Evolutionary conservation across 2,888 invertebrate species (phyloP).

Genomic region (Cerastis leucographa): DNA sequence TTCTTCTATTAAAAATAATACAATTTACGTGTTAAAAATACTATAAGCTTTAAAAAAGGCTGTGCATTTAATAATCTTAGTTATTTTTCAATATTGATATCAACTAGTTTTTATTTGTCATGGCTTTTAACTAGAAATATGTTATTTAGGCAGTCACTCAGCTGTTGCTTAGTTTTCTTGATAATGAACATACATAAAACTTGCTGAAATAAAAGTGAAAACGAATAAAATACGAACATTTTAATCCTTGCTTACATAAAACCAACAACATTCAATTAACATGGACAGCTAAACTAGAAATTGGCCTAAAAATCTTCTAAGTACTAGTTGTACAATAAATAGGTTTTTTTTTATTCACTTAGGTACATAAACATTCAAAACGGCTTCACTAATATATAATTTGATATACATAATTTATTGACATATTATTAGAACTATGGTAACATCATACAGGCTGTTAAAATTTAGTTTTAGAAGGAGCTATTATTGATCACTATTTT

Average conservation of each 20-base stretch:
- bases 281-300: constrained; percentile 50
- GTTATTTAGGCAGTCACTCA: neutral
- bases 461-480: constrained; percentile 29
- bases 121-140: neutral
- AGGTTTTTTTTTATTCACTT: constrained; percentile 40
- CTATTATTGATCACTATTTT: neutral
- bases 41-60: neutral
- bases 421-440: constrained; percentile 51
- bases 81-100: neutral
- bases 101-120: constrained; percentile 3
- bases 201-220: neutral
- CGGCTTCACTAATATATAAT: constrained; percentile 21
- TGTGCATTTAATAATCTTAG: neutral
- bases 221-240: neutral
- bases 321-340: constrained; percentile 62
- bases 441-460: constrained; percentile 47
- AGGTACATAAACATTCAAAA: constrained; percentile 51
- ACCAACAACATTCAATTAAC: constrained; percentile 32
- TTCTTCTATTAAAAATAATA: neutral
- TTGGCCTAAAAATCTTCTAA: constrained; percentile 64
- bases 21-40: neutral
- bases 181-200: neutral
- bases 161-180: neutral
- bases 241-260: constrained; percentile 30
- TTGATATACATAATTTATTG: constrained; percentile 30